phyloP scores from a whole-genome alignment of 1,140 invertebrate species.

The Gonioctena quinquepunctata region DNA sequence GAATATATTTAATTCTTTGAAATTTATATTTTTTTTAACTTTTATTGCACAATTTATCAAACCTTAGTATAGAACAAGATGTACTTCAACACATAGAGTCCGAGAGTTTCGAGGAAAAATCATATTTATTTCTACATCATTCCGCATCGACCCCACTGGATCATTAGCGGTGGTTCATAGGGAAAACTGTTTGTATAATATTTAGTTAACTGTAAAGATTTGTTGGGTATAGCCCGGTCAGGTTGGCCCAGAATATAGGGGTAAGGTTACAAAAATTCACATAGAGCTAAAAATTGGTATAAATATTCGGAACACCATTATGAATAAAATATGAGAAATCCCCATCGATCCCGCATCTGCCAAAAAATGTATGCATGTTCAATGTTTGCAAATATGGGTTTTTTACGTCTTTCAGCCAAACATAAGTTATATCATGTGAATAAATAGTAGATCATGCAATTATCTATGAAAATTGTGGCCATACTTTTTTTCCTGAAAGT shows the following conservation, averaged over 20 bases:
- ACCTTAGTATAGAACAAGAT: too few species aligned
- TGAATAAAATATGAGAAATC: not conserved
- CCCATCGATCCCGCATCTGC: not conserved
- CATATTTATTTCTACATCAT: too few species aligned
- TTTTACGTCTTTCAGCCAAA: constrained; percentile 1
- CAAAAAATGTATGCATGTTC: not conserved
- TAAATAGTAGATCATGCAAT: not conserved
- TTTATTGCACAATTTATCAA: too few species aligned
- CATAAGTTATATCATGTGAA: not conserved
- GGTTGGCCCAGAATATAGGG: not conserved
- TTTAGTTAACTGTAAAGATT: too few species aligned
- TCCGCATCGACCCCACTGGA: too few species aligned
- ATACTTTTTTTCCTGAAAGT: not conserved
- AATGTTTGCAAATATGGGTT: constrained; percentile 6
- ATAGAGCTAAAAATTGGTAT: not conserved
- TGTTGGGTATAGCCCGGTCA: too few species aligned
- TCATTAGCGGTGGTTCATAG: too few species aligned
- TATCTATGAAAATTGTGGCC: not conserved
- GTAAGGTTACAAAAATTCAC: not conserved
- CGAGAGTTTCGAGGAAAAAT: too few species aligned
- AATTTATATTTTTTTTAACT: not conserved
- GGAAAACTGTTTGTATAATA: too few species aligned
- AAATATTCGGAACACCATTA: too few species aligned
- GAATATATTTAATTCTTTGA: too few species aligned
- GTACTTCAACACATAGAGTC: too few species aligned